Percentiles rank a stretch among this genome's conserved stretches.
Evolutionary conservation across 2,888 invertebrate genomes (phyloP).

Genomic region (Cheiracanthium punctorium): DNA sequence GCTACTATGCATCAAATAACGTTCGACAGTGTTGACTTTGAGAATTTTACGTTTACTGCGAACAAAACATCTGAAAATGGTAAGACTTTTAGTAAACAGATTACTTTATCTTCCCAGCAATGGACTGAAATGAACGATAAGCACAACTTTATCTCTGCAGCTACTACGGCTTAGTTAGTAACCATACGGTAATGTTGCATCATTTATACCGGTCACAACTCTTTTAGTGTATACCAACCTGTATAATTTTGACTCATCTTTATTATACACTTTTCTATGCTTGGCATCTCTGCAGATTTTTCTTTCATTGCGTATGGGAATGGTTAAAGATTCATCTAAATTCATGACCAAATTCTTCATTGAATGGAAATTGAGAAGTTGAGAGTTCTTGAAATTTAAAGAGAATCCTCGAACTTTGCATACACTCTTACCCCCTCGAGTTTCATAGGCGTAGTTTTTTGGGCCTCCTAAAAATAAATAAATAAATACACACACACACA

Average conservation of each 20-base stretch:
- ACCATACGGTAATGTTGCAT: neutral
- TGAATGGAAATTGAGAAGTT: neutral
- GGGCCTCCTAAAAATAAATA: constrained; percentile 1
- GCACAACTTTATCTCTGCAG: too few species aligned
- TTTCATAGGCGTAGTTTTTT: constrained; percentile 17
- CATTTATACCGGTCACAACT: neutral
- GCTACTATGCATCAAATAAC: too few species aligned
- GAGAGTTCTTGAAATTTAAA: neutral
- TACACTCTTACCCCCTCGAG: neutral
- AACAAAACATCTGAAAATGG: too few species aligned
- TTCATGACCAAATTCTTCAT: neutral
- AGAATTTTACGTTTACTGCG: too few species aligned
- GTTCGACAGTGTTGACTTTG: too few species aligned
- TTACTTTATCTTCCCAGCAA: too few species aligned
- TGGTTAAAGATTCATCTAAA: neutral
- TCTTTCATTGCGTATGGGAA: neutral
- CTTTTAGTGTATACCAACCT: neutral
- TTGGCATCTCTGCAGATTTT: neutral
- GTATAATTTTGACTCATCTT: neutral
- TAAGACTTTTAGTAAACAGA: too few species aligned
- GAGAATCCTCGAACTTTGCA: constrained; percentile 16
- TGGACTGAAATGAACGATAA: too few species aligned
- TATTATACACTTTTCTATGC: neutral
- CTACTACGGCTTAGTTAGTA: too few species aligned
- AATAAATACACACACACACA: neutral